A percentile compares a stretch with the other conserved stretches of the same genome.
Evolutionary conservation across 2,888 invertebrate genomes (phyloP).

Genomic region (Eulithis prunata): DNA sequence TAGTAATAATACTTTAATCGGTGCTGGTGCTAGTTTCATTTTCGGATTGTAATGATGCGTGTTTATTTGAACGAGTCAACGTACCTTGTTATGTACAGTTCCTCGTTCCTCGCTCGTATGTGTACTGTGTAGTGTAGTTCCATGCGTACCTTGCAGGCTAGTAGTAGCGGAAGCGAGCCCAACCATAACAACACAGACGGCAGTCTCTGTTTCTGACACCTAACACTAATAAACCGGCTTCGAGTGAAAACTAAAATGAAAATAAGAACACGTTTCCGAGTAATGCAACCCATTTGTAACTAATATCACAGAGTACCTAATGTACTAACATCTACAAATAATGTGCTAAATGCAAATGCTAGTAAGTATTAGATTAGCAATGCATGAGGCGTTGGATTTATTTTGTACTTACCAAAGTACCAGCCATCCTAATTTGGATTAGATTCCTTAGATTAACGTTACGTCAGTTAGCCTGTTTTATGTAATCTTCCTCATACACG

Average conservation of each 20-base stretch:
- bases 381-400: constrained; percentile 19
- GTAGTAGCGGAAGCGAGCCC: constrained; percentile 68
- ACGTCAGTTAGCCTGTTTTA: constrained; percentile 26
- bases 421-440: constrained; percentile 9
- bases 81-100: constrained; percentile 59
- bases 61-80: constrained; percentile 69
- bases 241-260: constrained; percentile 69
- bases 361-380: constrained; percentile 32
- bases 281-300: constrained; percentile 35
- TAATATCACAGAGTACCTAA: constrained; percentile 6
- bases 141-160: constrained; percentile 26
- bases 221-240: constrained; percentile 74
- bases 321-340: too few relatives aligned
- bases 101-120: constrained; percentile 50
- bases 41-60: constrained; percentile 52
- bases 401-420: background rate
- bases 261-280: constrained; percentile 66
- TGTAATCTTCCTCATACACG: constrained; percentile 33
- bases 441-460: constrained; percentile 15
- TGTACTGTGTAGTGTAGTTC: constrained; percentile 37
- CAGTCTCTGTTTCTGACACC: constrained; percentile 70
- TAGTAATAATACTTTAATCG: constrained; percentile 31
- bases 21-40: constrained; percentile 21
- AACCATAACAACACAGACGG: constrained; percentile 76
- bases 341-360: too few relatives aligned